Conservation (phyloP, 2,797 vertebrate genomes). For the Naso thynnoides region DNA sequence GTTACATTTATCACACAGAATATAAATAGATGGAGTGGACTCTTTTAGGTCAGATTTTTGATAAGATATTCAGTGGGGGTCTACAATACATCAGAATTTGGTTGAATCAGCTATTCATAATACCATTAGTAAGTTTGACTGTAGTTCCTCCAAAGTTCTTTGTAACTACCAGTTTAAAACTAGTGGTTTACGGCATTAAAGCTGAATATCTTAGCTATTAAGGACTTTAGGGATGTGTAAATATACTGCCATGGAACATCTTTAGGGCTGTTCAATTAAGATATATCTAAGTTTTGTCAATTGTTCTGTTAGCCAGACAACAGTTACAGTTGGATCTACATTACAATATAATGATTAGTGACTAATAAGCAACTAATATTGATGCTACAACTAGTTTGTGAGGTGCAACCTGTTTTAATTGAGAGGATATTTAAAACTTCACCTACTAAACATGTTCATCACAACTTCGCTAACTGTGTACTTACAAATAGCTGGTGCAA, state of each 20-base stretch:
- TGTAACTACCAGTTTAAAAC: background rate
- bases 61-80: background rate
- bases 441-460: background rate
- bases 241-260: background rate
- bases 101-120: slow-evolving; percentile 3
- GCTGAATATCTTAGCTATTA: background rate
- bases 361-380: too few species aligned
- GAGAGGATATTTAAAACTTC: background rate
- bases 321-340: too few species aligned
- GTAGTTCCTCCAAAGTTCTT: background rate
- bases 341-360: too few species aligned
- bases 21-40: slow-evolving; percentile 49
- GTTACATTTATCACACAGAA: slow-evolving; percentile 16
- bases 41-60: slow-evolving; percentile 2
- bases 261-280: background rate
- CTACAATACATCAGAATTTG: background rate
- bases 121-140: background rate
- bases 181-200: background rate
- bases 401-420: background rate
- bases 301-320: too few species aligned
- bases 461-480: background rate
- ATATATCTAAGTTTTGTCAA: too few species aligned
- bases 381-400: too few species aligned
- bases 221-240: background rate
- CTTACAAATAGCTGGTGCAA: background rate